Evolutionary conservation across 2,888 invertebrate species (phyloP).

Genomic region (Synanthedon vespiformis): DNA sequence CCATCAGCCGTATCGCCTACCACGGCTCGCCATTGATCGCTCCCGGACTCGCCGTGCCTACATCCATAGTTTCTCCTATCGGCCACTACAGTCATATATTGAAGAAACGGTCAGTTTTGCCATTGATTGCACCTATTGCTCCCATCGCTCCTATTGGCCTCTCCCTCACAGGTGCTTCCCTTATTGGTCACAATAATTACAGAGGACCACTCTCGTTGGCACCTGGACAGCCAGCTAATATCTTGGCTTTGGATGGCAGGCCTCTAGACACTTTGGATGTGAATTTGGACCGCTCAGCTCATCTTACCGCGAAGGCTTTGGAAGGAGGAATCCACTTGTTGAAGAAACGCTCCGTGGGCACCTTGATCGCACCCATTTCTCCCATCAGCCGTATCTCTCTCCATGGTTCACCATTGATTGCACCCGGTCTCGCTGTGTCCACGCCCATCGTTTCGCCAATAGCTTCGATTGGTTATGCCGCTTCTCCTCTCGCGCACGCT

Average conservation of each 20-base stretch:
- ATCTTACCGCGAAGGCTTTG: conserved; percentile 45
- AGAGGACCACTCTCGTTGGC: conserved; percentile 53
- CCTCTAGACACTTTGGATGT: conserved; percentile 58
- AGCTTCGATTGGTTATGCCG: conserved; percentile 15
- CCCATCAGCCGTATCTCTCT: conserved; percentile 10
- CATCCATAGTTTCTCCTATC: conserved; percentile 16
- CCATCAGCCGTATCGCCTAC: conserved; percentile 12
- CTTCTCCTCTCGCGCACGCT: conserved; percentile 7
- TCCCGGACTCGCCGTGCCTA: conserved; percentile 19
- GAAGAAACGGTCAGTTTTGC: conserved; percentile 72
- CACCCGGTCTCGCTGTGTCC: conserved; percentile 3
- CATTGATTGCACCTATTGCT: conserved; percentile 18
- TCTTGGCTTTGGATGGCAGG: conserved; percentile 51
- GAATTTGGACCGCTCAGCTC: conserved; percentile 55
- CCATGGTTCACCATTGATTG: conserved; percentile 9
- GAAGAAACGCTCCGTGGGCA: conserved; percentile 28
- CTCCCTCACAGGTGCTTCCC: conserved; percentile 10
- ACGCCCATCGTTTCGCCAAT: conserved; percentile 8
- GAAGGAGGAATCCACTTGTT: conserved; percentile 30
- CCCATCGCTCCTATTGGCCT: conserved; percentile 20
- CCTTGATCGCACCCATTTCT: conserved; percentile 2
- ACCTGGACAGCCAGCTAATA: conserved; percentile 55
- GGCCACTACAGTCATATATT: conserved; percentile 13
- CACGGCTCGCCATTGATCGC: conserved; percentile 41
- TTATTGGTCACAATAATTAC: conserved; percentile 34